Evolutionary conservation across 2,797 vertebrate species (phyloP).

Genomic region (Rhynchonycteris naso): DNA sequence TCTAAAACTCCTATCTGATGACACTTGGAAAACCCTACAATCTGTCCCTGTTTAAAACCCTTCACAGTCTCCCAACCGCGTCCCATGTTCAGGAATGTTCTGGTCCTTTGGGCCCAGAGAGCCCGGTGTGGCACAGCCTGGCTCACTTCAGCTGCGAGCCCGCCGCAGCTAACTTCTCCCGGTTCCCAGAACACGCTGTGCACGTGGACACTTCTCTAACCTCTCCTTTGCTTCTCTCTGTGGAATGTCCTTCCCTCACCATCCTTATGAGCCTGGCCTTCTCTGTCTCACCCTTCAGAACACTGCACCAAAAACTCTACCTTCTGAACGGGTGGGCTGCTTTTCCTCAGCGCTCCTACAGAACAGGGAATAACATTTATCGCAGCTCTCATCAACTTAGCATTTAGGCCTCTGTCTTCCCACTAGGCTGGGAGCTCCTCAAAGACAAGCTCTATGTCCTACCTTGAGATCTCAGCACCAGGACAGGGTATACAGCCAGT

Average conservation of each 20-base stretch:
- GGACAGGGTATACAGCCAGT: neutral
- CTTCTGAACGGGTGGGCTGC: neutral
- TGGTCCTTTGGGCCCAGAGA: neutral
- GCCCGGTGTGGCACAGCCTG: neutral
- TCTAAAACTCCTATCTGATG: neutral
- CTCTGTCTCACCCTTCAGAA: neutral
- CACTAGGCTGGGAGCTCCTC: neutral
- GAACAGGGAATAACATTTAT: neutral
- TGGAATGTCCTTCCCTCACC: neutral
- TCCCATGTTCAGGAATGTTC: neutral
- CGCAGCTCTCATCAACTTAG: neutral
- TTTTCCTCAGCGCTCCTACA: accelerated
- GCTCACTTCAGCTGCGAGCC: neutral
- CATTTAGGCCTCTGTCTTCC: neutral
- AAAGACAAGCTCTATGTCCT: neutral
- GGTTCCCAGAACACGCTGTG: neutral
- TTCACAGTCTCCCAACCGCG: neutral
- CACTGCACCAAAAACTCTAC: neutral
- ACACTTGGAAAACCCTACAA: neutral
- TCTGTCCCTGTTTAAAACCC: neutral
- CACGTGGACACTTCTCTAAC: neutral
- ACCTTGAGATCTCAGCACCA: neutral
- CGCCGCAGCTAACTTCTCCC: neutral
- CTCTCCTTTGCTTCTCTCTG: neutral
- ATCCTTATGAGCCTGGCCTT: neutral